phyloP scores from a whole-genome alignment of 2,797 vertebrate species.

The Cephalopachus bancanus region DNA sequence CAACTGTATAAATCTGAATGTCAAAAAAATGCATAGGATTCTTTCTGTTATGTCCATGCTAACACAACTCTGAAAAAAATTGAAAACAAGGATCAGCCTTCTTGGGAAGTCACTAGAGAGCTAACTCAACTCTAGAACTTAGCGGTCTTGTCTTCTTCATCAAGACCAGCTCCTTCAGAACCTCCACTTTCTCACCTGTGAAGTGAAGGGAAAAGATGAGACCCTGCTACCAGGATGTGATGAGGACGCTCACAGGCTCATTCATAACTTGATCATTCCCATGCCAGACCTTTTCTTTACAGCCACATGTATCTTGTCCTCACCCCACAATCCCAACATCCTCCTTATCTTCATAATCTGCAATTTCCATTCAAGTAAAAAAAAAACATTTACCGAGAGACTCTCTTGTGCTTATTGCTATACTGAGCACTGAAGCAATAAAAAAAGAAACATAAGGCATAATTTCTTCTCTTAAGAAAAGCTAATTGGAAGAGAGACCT shows the following conservation, averaged over 20 bases:
- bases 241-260: background rate
- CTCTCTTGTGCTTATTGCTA: background rate
- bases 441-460: background rate
- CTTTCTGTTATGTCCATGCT: background rate
- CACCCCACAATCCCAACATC: background rate
- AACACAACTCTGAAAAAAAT: background rate
- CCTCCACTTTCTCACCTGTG: background rate
- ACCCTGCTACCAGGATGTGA: background rate
- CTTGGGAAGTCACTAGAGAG: background rate
- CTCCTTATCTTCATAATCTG: background rate
- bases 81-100: background rate
- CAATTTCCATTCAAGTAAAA: background rate
- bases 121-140: background rate
- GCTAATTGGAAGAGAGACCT: background rate
- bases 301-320: background rate
- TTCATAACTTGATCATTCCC: background rate
- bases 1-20: background rate
- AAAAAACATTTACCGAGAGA: background rate
- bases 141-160: background rate
- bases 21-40: conserved; percentile 9
- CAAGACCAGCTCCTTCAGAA: background rate
- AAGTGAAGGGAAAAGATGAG: background rate
- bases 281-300: background rate
- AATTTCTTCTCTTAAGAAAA: conserved; percentile 23
- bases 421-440: background rate